Percentiles rank a stretch among this genome's conserved stretches.
Conservation (phyloP, 2,113 vertebrate species). For the Cranoglanis bouderius region DNA sequence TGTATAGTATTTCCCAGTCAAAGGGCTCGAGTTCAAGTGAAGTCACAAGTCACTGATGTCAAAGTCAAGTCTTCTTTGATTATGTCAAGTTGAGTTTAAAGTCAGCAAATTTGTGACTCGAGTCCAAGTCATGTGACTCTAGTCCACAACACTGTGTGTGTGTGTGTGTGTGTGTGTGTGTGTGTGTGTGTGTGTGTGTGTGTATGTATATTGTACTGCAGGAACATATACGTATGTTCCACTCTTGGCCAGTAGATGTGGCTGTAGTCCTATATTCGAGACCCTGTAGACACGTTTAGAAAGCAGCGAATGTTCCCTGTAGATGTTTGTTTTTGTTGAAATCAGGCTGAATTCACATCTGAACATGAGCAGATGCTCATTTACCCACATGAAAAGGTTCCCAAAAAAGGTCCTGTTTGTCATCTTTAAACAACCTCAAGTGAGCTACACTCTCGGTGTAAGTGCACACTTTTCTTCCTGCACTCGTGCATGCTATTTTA, state of each 20-base stretch:
- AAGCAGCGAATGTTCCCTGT: not conserved
- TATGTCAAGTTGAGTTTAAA: not conserved
- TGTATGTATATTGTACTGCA: not conserved
- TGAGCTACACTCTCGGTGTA: not conserved
- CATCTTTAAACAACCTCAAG: not conserved
- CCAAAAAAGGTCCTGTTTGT: not conserved
- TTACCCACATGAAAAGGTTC: not conserved
- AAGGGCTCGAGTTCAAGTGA: not conserved
- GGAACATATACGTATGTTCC: not conserved
- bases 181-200: not conserved
- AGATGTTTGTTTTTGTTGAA: not conserved
- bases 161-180: not conserved
- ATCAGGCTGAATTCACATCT: not conserved
- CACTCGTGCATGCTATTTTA: slow-evolving; percentile 5
- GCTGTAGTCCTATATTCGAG: not conserved
- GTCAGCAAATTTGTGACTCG: not conserved
- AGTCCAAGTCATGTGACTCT: not conserved
- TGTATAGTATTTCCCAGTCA: not conserved
- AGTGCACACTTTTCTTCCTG: not conserved
- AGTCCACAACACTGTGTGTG: not conserved
- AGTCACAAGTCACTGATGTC: not conserved
- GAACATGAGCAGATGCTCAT: slow-evolving; percentile 2
- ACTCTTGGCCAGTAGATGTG: slow-evolving; percentile 14
- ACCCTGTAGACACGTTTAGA: not conserved
- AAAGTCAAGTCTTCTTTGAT: not conserved